Conservation (phyloP, 2,888 invertebrate species). For the Litoditis marina region DNA sequence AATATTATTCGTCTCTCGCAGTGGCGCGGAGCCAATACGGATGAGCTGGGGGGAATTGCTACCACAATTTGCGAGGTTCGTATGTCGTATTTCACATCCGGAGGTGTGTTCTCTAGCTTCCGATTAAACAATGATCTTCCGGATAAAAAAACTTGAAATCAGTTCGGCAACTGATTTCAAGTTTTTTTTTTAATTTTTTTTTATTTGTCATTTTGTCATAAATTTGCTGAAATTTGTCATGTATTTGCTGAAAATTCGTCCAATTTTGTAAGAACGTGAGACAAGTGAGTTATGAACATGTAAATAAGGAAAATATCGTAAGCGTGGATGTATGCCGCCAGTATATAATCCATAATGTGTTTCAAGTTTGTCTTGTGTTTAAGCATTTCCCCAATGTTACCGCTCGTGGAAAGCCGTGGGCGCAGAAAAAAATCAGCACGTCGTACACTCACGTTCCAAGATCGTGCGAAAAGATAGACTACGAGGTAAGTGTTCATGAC, state of each 20-base stretch:
- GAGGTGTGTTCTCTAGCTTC: too few relatives aligned
- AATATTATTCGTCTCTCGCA: slow-evolving; percentile 44
- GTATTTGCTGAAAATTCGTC: too few relatives aligned
- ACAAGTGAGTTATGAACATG: too few relatives aligned
- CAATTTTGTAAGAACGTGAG: too few relatives aligned
- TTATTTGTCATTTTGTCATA: background rate
- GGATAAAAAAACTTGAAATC: too few relatives aligned
- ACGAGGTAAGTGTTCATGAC: slow-evolving; percentile 20
- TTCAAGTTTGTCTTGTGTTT: slow-evolving; percentile 1
- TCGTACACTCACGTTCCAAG: slow-evolving; percentile 11
- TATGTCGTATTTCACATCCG: too few relatives aligned
- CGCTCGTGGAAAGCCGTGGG: slow-evolving; percentile 11
- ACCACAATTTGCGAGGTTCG: slow-evolving; percentile 52
- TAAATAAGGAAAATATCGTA: too few relatives aligned
- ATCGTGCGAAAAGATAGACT: slow-evolving; percentile 44
- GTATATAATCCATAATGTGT: background rate
- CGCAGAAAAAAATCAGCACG: slow-evolving; percentile 8
- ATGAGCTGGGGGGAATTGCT: slow-evolving; percentile 51
- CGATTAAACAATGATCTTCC: too few relatives aligned
- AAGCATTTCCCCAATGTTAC: slow-evolving; percentile 11
- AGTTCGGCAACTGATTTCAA: too few relatives aligned
- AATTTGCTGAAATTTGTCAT: background rate
- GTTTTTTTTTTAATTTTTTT: background rate
- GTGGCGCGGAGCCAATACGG: slow-evolving; percentile 53
- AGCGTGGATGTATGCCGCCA: background rate